A percentile compares a stretch with the other conserved stretches of the same genome.
These are phyloP conservation scores for Heliopora coerulea DNA, from an alignment of 92 coral and sea anemone genomes.

Conservation along the genomic window DNA sequence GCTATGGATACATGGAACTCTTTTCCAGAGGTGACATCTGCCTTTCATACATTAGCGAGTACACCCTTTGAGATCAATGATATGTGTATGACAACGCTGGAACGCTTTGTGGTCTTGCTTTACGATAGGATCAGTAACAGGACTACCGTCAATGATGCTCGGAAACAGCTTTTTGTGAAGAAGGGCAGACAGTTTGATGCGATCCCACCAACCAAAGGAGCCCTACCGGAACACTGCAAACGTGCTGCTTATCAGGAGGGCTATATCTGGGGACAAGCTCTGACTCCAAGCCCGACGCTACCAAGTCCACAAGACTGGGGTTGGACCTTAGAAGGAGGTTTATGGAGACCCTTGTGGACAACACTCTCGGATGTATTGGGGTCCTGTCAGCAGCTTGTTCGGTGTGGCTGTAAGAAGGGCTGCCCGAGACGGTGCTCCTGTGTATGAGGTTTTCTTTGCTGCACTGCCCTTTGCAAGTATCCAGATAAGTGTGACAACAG, in stretches of 20 bases:
- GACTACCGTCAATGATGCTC: conserved; percentile 32
- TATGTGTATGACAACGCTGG: conserved; percentile 8
- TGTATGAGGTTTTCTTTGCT: conserved; percentile 46
- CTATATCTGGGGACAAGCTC: conserved; percentile 22
- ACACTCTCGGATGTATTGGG: conserved; percentile 51
- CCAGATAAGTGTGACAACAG: conserved; percentile 52
- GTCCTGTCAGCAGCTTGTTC: conserved; percentile 54
- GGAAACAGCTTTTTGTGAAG: not conserved
- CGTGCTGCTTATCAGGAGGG: conserved; percentile 34
- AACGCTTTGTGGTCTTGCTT: conserved; percentile 37
- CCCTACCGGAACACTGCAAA: conserved; percentile 26
- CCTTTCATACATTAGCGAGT: not conserved
- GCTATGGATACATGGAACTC: conserved; percentile 43
- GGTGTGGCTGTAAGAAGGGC: conserved; percentile 61
- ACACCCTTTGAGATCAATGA: conserved; percentile 24
- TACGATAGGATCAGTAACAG: conserved; percentile 30
- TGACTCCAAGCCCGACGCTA: conserved; percentile 30
- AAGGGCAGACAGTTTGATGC: conserved; percentile 22
- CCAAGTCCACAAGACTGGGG: conserved; percentile 36
- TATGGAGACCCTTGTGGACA: conserved; percentile 31
- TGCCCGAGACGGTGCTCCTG: conserved; percentile 54
- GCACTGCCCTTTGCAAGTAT: conserved; percentile 61
- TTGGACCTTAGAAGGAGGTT: conserved; percentile 7
- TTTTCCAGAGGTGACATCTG: conserved; percentile 27
- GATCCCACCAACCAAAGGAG: conserved; percentile 38